Conservation (phyloP, 1,140 invertebrate species). For the Macrosteles quadrilineatus region DNA sequence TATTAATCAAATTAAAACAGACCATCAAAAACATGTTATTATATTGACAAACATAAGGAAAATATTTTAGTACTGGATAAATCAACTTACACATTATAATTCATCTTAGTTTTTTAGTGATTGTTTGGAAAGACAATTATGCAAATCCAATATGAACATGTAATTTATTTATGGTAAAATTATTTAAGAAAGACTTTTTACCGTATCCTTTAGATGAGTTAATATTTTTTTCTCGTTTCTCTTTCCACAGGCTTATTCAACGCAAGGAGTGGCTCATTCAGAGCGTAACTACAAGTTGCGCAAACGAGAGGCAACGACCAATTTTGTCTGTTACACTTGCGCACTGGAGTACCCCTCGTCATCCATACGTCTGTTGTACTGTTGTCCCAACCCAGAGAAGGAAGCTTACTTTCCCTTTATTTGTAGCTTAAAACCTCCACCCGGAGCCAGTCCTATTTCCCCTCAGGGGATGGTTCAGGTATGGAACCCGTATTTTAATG, state of each 20-base stretch:
- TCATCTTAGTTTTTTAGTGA: no score
- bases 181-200: no score
- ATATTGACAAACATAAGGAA: no score
- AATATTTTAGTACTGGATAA: no score
- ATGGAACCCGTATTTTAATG: not conserved
- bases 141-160: no score
- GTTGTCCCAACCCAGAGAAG: constrained; percentile 77
- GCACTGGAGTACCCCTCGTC: constrained; percentile 74
- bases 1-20: no score
- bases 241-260: constrained; percentile 60
- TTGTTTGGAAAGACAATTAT: no score
- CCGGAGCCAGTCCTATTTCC: constrained; percentile 81
- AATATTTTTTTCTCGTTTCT: no score
- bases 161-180: no score
- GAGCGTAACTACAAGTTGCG: constrained; percentile 78
- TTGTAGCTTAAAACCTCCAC: constrained; percentile 70
- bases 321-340: constrained; percentile 88
- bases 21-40: no score
- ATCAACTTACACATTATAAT: no score
- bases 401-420: constrained; percentile 90
- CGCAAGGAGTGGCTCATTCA: constrained; percentile 67
- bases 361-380: constrained; percentile 74
- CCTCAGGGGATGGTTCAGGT: constrained; percentile 63
- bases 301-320: constrained; percentile 69
- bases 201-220: no score